Evolutionary conservation across 2,113 vertebrate genomes (phyloP).

Genomic region (Neopipo cinnamomea): DNA sequence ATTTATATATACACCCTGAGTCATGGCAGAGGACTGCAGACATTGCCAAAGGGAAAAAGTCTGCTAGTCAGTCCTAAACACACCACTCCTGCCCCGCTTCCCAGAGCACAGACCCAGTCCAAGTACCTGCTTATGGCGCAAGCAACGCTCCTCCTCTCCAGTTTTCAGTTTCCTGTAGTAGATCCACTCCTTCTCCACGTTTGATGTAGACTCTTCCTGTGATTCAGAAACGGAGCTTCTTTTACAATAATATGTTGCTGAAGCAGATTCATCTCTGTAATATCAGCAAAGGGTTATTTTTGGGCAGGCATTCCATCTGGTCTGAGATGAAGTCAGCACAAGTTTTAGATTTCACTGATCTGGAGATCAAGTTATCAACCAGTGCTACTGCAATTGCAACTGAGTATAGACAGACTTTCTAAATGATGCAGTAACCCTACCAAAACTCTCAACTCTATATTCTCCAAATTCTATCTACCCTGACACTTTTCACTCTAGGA

Average conservation of each 20-base stretch:
- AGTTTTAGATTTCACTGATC: not conserved
- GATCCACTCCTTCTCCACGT: constrained; percentile 82
- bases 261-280: constrained; percentile 87
- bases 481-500: not conserved
- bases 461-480: not conserved
- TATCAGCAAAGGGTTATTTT: not conserved
- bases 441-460: not conserved
- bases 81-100: not conserved
- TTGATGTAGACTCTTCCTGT: constrained; percentile 21
- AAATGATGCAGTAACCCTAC: not conserved
- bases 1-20: not conserved
- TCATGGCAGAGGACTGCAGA: not conserved
- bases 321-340: not conserved
- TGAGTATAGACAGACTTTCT: not conserved
- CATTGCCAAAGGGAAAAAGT: not conserved
- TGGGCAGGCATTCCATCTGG: not conserved
- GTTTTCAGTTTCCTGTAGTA: constrained; percentile 78
- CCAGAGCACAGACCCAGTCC: not conserved
- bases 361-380: not conserved
- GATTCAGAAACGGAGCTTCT: constrained; percentile 61
- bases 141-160: constrained; percentile 75
- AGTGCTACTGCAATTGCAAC: not conserved
- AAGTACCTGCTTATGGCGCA: constrained; percentile 86
- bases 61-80: not conserved
- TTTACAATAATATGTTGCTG: constrained; percentile 85